Base-by-base conservation (phyloP, 2,888 invertebrate species). In the Acanthosepion pharaonis region DNA sequence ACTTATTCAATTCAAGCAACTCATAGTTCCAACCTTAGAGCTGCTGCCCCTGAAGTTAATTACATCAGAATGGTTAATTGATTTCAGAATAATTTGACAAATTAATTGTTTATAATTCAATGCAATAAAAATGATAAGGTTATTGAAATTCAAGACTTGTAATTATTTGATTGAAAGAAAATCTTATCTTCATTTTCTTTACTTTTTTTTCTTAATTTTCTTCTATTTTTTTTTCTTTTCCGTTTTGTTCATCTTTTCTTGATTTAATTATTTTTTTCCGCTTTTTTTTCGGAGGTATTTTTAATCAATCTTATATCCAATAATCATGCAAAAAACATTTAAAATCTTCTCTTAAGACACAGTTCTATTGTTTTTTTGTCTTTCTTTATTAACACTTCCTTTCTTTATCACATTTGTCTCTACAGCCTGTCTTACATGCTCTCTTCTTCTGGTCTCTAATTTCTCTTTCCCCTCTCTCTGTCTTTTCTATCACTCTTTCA, bases 31-130 rank as follows among this genome's bases (percentile, higher is more conserved):
- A 78, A 78, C 11, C 78, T 15, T 5, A n/a, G n/a, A 78, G n/a
- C 11, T 4, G 15, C 33, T 33, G 9, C n/a, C 78, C 78, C 78
- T 33, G 15, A 78, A 33, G 33, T 78, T 78, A 78, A 78, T 78
- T 78, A n/a, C 15, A 3, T 78, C 78, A 78, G n/a, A 78, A 78
- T 78, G n/a, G 78, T 78, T 78, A 78, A 78, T 78, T 78, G 78
- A 78, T 78, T 78, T n/a, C n/a, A 78, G 78, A 78, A 78, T 78
- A 78, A 78, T 78, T 78, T n/a, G 78, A 78, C 78, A 33, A 78
- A 78, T 78, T n/a, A 78, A 78, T 78, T 78, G 78, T 78, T 78
- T n/a, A 78, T 78, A 78, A 78, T 78, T 15, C 78, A 78, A 78
- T 78, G 78, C 78, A 23, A 78, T 78, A 78, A 78, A 64, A 78